Percentiles rank a stretch among this genome's conserved stretches.
Conservation (phyloP, 1,140 invertebrate species). For the Atta colombica region DNA sequence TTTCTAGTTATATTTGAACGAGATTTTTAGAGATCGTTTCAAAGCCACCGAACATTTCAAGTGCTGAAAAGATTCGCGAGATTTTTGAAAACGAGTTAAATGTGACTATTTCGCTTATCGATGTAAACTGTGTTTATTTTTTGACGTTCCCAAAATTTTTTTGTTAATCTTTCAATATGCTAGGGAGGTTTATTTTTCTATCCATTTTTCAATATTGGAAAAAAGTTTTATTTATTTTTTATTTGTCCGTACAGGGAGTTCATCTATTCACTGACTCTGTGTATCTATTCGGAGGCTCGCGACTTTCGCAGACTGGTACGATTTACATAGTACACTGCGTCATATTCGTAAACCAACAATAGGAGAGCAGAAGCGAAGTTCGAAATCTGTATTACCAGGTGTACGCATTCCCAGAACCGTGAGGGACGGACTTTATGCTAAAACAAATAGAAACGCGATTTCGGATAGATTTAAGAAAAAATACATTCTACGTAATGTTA, state of each 20-base stretch:
- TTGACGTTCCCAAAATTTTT: neutral
- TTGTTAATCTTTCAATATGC: neutral
- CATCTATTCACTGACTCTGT: slow-evolving; percentile 21
- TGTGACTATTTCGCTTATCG: neutral
- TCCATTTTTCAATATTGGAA: slow-evolving; percentile 35
- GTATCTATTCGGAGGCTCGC: slow-evolving; percentile 5
- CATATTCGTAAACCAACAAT: slow-evolving; percentile 42
- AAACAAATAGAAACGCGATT: slow-evolving; percentile 57
- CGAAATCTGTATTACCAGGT: slow-evolving; percentile 41
- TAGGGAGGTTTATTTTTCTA: neutral
- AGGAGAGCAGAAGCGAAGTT: slow-evolving; percentile 46
- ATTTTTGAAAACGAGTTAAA: slow-evolving; percentile 15
- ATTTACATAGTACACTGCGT: slow-evolving; percentile 32
- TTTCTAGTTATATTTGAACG: neutral
- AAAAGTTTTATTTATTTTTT: slow-evolving; percentile 30
- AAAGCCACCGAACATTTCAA: neutral
- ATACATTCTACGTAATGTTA: slow-evolving; percentile 22
- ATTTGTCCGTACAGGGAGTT: neutral
- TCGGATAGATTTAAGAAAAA: slow-evolving; percentile 50
- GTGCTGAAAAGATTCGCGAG: slow-evolving; percentile 10
- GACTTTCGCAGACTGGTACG: slow-evolving; percentile 14
- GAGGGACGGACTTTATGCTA: neutral
- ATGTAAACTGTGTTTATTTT: slow-evolving; percentile 37
- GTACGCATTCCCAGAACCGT: slow-evolving; percentile 38
- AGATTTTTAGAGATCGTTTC: neutral